phyloP scores from a whole-genome alignment of 30 jellyfish, hydroid and myxozoan species.

The Cassiopea andromeda region DNA sequence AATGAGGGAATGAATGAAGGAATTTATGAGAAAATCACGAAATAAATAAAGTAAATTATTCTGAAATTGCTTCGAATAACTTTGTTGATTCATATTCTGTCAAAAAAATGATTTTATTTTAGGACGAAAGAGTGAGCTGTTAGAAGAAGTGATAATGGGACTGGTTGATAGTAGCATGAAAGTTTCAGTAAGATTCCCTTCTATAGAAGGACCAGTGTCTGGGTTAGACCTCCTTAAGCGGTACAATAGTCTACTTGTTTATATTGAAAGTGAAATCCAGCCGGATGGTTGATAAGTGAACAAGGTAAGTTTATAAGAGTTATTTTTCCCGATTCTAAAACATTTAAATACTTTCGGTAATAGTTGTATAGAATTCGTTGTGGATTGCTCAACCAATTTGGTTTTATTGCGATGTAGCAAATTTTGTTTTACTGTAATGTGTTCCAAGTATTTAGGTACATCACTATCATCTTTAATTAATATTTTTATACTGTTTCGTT shows the following conservation, averaged over 20 bases:
- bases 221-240: conserved; percentile 22
- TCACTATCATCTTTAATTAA: too few relatives aligned
- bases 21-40: not conserved
- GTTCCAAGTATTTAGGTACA: too few relatives aligned
- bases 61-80: too few relatives aligned
- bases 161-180: conserved; percentile 39
- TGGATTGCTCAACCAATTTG: too few relatives aligned
- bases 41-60: too few relatives aligned
- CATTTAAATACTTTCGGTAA: not conserved
- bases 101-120: not conserved
- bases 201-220: conserved; percentile 24
- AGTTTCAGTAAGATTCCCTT: conserved; percentile 8
- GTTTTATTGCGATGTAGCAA: too few relatives aligned
- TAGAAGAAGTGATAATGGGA: conserved; percentile 45
- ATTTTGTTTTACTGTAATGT: too few relatives aligned
- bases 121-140: conserved; percentile 30
- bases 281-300: not conserved
- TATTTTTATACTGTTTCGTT: too few relatives aligned
- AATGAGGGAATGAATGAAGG: not conserved
- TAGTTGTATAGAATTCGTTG: not conserved
- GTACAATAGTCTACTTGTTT: conserved; percentile 5
- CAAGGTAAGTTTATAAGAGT: not conserved
- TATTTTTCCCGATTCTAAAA: not conserved
- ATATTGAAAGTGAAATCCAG: not conserved
- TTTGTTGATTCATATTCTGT: too few relatives aligned